Evolutionary conservation across 1,140 invertebrate genomes (phyloP), one percentile per base, ranked within the genome.

Genomic region (Reticulitermes speratus): DNA sequence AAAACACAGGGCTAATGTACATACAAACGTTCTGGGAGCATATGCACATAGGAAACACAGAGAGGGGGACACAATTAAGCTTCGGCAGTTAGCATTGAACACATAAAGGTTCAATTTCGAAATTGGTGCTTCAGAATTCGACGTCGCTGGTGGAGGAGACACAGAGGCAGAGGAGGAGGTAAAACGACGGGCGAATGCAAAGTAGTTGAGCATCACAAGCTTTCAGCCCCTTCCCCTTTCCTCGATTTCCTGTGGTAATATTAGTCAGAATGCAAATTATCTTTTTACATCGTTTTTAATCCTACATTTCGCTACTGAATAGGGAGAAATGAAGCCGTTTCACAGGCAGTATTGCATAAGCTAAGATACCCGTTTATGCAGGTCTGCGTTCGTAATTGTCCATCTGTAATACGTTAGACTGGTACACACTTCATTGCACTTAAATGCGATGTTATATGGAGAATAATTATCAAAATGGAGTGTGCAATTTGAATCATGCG

Each of bases 71-170:
- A 55, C 14, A 55, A 55, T 55, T 55, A 55, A 55, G 8, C 65
- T 14, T 0, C 25, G n/a, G 65, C n/a, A 75, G 65, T 75, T n/a
- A 75, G n/a, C 65, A 75, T 30, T 75, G 65, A 30, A 75, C 59
- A 75, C n/a, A 75, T 30, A 75, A 75, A 75, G 25, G 65, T 30
- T 75, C 65, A 30, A 30, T 75, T 30, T 75, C 8, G 25, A 30
- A 75, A 75, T 75, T 75, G 65, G 65, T 75, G 65, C 65, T 75
- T 12, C 65, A 75, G 65, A 75, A 75, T 75, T 75, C 65, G 65
- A 30, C 65, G n/a, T 75, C 65, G 52, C 19, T 55, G 16, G 1
- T 14, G n/a, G n/a, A 1, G 65, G 65, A 30, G 25, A 75, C 25
- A 30, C 25, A 75, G 3, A 2, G 65, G 7, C n/a, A 30, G 65